Evolutionary conservation across 2,113 vertebrate genomes (phyloP), one percentile per base, ranked within the genome.

Genomic region (Pholis gunnellus): DNA sequence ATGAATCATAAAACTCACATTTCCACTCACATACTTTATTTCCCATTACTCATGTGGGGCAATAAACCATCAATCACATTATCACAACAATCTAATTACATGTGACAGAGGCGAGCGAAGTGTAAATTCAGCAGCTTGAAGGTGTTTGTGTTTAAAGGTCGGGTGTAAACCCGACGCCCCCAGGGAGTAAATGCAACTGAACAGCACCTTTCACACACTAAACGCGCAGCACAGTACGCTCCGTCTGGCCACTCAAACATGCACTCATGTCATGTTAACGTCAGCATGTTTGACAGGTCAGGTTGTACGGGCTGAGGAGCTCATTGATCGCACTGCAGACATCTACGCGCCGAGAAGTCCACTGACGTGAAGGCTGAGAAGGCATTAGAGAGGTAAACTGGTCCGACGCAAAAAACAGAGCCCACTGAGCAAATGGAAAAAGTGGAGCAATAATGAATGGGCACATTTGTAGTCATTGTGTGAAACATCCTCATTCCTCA

Each of bases 381-480:
- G 59, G 69, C 54, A 71, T 69, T 17, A n/a, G 25, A 31, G 82
- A 65, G 65, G 59, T 56, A 78, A 87, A 85, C 81, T 42, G 79
- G 61, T 79, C 70, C 29, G n/a, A 70, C 25, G 3, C 3, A 50
- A 50, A 50, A 57, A 72, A 73, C 59, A 42, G 57, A 15, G 9
- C 72, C 60, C 44, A 25, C 54, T 18, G 74, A 79, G 80, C 64
- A 78, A 83, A 81, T 72, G 60, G 66, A 74, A 78, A 48, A 88
- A 69, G 77, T 29, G 60, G 73, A 76, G 52, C 74, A 72, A 67
- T 90, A 90, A 92, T 88, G 86, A 89, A 89, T 38, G 78, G 71
- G 63, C 60, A 15, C 85, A 92, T 92, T 89, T 92, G 88, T 83
- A 92, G 88, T 90, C 90, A 78, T 75, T 86, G 84, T 88, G 85